Base-by-base conservation (phyloP, 2,113 vertebrate species). In the Cepphus grylle region DNA sequence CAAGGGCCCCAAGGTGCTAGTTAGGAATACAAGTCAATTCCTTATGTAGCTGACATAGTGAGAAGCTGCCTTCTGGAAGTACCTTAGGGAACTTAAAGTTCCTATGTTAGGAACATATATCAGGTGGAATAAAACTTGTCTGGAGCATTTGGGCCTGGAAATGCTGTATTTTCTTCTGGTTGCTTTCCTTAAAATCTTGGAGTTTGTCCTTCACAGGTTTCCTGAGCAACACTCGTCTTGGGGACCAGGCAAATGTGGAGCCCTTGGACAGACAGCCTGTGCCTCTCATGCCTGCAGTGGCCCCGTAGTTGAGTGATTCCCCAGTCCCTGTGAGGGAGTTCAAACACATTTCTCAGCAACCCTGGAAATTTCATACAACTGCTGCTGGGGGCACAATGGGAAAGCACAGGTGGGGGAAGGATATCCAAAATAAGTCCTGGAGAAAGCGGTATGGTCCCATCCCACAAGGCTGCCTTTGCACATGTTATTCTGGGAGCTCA, bases 371-470 rank as follows among this genome's bases (percentile, higher is more conserved):
- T 92, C 43, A 25, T 70, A 62, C 20, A 32, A 15, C 62, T 88
- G 43, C 40, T 88, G 32, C 9, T 8, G 43, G 0, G 0, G 5
- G 12, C 47, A 59, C 12, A 74, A 40, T 2, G 1, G n/a, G 29
- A 92, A 91, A 79, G n/a, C 26, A 65, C 16, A 69, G 30, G 38
- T 47, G 2, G 10, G 21, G 14, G 16, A 96, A 52, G 43, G 73
- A 30, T 7, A 65, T 30, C 34, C 23, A 40, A 56, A 27, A 19
- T 25, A 65, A 87, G 61, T 22, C 26, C 16, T 32, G 40, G 63
- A 81, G 63, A 86, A 94, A 62, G 9, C 1, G 2, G 6, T 15
- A 26, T 42, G 6, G 32, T 59, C 23, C 34, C 32, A 49, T 63
- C 30, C 45, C 11, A 7, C 32, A 74, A 27, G 23, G n/a, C 43